Evolutionary conservation across 2,888 invertebrate species (phyloP), one percentile per base, ranked within the genome.

Genomic region (Hecatera dysodea): DNA sequence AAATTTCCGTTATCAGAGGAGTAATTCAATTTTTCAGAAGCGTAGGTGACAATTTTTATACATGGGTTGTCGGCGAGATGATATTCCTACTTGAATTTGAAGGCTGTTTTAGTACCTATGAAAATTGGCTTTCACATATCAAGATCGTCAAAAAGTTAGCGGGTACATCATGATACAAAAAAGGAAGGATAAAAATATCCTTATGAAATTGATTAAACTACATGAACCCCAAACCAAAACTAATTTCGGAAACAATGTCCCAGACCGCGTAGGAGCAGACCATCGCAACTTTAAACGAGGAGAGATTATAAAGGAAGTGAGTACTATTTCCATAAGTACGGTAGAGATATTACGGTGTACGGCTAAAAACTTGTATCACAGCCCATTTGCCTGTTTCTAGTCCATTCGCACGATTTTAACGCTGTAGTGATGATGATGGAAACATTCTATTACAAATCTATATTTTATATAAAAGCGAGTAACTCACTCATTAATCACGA

Each of bases 311-410:
- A 11, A 56, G 72, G 52, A 75, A 69, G 39, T 22, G 39, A 60
- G 24, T 59, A 68, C 22, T 68, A 68, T 82, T 66, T 79, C 56
- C 67, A 73, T 57, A 67, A 75, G 52, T 69, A 48, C 57, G 57
- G 61, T 65, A 46, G 19, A 19, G 7, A 17, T 52, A 52, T 65
- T 53, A n/a, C n/a, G n/a, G 48, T 69, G 27, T 36, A 27, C 17
- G 59, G 29, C 33, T 1, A 50, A 74, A 27, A 27, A 19, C 24
- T 62, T 4, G 19, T 27, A 42, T 27, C 9, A 50, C 17, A 15
- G 1, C 22, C 8, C 6, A 24, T 33, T 42, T 56, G 15, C 17
- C 17, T n/a, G 17, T 50, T 27, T 55, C 1, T 24, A 46, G n/a
- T n/a, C n/a, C n/a, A n/a, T n/a, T n/a, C 17, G 46, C 44, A 46